A percentile compares a stretch with the other conserved stretches of the same genome.
These are phyloP conservation scores for Archocentrus centrarchus DNA, from an alignment of 2,113 vertebrate genomes.

Conservation along the genomic window DNA sequence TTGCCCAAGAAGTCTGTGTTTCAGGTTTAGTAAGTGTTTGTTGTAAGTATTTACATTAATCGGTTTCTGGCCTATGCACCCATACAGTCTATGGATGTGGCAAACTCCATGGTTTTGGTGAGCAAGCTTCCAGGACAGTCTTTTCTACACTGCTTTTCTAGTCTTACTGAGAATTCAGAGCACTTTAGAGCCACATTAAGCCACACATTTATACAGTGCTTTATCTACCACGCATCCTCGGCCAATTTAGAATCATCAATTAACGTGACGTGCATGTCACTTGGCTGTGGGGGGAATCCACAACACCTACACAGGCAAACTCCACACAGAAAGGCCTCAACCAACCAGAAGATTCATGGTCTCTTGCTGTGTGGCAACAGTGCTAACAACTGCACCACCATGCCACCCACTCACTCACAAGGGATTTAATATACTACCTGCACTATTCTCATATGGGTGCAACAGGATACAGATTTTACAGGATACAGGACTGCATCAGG, in stretches of 20 bases:
- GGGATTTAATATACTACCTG: background rate
- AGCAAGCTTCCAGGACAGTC: background rate
- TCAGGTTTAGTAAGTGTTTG: background rate
- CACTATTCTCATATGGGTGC: background rate
- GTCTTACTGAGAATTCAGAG: background rate
- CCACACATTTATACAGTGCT: background rate
- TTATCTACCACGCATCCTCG: background rate
- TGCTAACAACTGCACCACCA: background rate
- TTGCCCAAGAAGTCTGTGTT: background rate
- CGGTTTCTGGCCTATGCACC: background rate
- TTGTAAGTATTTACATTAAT: fast-evolving
- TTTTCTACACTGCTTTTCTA: background rate
- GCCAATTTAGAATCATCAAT: conserved; percentile 10
- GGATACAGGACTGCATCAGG: background rate
- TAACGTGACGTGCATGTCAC: conserved; percentile 7
- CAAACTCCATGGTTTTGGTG: background rate
- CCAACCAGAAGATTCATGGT: background rate
- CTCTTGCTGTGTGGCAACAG: background rate
- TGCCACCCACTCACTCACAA: background rate
- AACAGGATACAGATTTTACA: background rate
- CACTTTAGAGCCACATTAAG: background rate
- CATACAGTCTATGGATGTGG: background rate
- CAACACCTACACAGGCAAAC: background rate
- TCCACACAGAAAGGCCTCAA: background rate
- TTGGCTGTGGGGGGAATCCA: background rate